phyloP scores from a whole-genome alignment of 2,113 vertebrate species.

The Brachyhypopomus gauderio region DNA sequence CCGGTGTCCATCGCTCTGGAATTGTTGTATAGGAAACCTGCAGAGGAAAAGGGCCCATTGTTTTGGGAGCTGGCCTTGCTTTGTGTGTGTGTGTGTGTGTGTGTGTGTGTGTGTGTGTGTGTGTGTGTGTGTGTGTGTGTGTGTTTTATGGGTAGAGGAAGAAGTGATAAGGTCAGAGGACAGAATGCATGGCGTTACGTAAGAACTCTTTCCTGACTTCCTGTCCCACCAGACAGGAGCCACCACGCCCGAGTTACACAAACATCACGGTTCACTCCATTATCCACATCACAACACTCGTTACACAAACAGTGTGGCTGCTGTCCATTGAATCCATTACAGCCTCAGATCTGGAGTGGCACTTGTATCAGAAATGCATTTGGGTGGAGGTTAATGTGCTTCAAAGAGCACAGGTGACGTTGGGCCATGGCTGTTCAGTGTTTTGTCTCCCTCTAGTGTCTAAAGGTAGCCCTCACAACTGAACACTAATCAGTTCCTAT shows the following conservation, averaged over 20 bases:
- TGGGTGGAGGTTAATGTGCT: background rate
- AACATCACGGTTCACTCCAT: conserved; percentile 33
- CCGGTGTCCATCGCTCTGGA: background rate
- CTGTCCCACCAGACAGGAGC: conserved; percentile 5
- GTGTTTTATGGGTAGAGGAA: conserved; percentile 67
- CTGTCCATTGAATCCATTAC: background rate
- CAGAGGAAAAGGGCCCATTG: conserved; percentile 70
- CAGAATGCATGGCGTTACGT: conserved; percentile 41
- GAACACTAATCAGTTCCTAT: background rate
- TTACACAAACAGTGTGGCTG: conserved; percentile 11
- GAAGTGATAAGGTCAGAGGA: conserved; percentile 65
- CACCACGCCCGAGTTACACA: conserved; percentile 1
- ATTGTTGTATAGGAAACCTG: conserved; percentile 65
- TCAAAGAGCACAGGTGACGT: background rate
- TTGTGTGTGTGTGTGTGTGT: background rate
- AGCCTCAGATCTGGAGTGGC: background rate
- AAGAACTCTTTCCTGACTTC: conserved; percentile 41
- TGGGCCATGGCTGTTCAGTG: background rate
- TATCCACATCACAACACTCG: conserved; percentile 44
- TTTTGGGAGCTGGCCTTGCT: conserved; percentile 64
- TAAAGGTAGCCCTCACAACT: conserved; percentile 18
- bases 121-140: background rate
- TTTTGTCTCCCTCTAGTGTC: conserved; percentile 67
- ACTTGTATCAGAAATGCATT: background rate
- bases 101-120: too few species aligned